Percentiles rank a stretch among this genome's conserved stretches.
Conservation (phyloP, 2,797 vertebrate genomes). For the Catharus ustulatus region DNA sequence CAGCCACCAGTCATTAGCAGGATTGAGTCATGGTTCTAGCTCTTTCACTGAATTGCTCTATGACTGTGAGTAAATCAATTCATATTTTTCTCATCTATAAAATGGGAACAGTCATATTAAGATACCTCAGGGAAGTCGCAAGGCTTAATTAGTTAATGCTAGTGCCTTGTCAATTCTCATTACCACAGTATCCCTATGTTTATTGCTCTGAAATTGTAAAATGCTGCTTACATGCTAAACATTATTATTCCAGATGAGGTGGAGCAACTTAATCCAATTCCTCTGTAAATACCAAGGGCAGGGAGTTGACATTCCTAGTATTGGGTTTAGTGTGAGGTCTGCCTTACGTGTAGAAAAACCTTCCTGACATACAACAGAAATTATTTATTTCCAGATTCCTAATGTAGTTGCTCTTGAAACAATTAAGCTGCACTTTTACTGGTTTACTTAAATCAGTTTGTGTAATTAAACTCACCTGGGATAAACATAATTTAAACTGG, state of each 20-base stretch:
- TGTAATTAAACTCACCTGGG: neutral
- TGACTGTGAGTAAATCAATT: conserved; percentile 14
- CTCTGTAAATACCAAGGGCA: neutral
- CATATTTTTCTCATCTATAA: neutral
- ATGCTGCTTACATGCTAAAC: neutral
- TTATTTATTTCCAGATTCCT: neutral
- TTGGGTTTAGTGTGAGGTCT: neutral
- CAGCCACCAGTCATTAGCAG: neutral
- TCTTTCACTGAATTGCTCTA: neutral
- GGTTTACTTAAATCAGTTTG: neutral
- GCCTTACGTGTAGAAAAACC: neutral
- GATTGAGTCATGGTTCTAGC: neutral
- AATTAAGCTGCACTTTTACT: neutral
- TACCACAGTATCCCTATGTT: neutral
- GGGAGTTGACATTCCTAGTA: neutral
- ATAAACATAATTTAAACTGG: neutral
- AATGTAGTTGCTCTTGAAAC: neutral
- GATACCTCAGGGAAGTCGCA: neutral
- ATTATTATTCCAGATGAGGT: neutral
- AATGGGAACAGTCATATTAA: neutral
- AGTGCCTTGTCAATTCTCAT: conserved; percentile 35
- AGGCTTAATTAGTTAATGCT: conserved; percentile 43
- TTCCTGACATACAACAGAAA: neutral
- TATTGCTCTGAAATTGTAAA: conserved; percentile 36
- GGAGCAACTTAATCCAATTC: neutral